These are phyloP conservation scores for Macroglossus sobrinus DNA, from an alignment of 2,113 vertebrate genomes.

Conservation along the genomic window DNA sequence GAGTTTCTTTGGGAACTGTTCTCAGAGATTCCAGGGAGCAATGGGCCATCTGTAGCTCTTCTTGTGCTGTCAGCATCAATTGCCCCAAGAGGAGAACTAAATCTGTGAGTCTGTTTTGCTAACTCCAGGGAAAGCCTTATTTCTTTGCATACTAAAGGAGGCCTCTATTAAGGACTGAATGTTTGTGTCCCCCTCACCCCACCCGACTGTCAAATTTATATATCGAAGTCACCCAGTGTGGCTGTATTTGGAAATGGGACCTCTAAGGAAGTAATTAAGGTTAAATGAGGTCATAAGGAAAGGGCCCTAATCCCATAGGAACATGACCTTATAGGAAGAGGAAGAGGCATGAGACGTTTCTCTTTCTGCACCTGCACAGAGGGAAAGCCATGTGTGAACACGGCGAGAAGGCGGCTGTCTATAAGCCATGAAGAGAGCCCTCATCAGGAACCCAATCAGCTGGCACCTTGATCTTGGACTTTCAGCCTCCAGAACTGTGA, in stretches of 20 bases:
- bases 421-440: background rate
- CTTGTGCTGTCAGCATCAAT: background rate
- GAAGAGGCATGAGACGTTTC: background rate
- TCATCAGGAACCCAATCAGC: background rate
- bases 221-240: background rate
- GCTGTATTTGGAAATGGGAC: background rate
- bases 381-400: background rate
- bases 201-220: background rate
- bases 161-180: background rate
- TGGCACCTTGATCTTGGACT: background rate
- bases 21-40: background rate
- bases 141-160: background rate
- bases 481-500: background rate
- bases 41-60: background rate
- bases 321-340: background rate
- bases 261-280: background rate
- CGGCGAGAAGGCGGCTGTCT: background rate
- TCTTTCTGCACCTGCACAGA: background rate
- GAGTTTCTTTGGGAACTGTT: background rate
- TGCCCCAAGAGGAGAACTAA: background rate
- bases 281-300: background rate
- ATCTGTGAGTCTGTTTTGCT: background rate
- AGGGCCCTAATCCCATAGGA: background rate
- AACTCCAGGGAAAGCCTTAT: background rate
- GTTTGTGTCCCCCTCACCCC: background rate